phyloP scores from a whole-genome alignment of 1,140 invertebrate species.

The Drosophila grimshawi region DNA sequence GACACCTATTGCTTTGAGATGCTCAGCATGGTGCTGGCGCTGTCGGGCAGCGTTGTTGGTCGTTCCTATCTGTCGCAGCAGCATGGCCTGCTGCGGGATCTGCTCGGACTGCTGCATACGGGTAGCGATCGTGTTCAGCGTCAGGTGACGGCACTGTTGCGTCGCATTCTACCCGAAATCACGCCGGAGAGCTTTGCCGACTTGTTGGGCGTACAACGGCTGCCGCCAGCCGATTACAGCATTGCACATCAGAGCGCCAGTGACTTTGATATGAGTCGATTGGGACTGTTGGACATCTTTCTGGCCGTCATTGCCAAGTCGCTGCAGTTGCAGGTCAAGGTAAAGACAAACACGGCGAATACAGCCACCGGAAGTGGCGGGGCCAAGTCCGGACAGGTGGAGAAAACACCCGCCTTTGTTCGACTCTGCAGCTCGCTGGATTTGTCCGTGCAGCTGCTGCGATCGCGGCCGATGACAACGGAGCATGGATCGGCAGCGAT shows the following conservation, averaged over 20 bases:
- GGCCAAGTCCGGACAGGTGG: conserved; percentile 54
- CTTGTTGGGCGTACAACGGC: conserved; percentile 88
- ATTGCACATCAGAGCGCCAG: conserved; percentile 86
- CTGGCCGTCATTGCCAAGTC: conserved; percentile 94
- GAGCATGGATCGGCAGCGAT: conserved; percentile 24
- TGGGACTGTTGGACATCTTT: conserved; percentile 93
- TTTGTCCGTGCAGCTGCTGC: conserved; percentile 75
- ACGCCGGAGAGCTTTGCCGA: conserved; percentile 88
- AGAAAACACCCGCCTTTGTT: conserved; percentile 78
- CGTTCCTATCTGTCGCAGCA: conserved; percentile 95
- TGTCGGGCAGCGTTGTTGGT: conserved; percentile 97
- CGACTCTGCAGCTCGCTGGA: conserved; percentile 79
- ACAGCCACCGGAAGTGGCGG: background rate
- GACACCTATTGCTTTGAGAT: conserved; percentile 99
- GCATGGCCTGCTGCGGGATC: conserved; percentile 91
- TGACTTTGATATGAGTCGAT: conserved; percentile 88
- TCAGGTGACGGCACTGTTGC: conserved; percentile 93
- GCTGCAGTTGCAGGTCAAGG: conserved; percentile 93
- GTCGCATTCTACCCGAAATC: conserved; percentile 94
- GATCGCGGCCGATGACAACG: conserved; percentile 36
- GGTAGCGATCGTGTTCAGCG: conserved; percentile 97
- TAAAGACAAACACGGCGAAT: conserved; percentile 86
- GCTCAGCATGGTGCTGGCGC: conserved; percentile 95
- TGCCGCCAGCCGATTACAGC: conserved; percentile 92
- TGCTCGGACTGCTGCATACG: conserved; percentile 95